phyloP scores from a whole-genome alignment of 2,797 vertebrate genomes.

The Esox lucius region DNA sequence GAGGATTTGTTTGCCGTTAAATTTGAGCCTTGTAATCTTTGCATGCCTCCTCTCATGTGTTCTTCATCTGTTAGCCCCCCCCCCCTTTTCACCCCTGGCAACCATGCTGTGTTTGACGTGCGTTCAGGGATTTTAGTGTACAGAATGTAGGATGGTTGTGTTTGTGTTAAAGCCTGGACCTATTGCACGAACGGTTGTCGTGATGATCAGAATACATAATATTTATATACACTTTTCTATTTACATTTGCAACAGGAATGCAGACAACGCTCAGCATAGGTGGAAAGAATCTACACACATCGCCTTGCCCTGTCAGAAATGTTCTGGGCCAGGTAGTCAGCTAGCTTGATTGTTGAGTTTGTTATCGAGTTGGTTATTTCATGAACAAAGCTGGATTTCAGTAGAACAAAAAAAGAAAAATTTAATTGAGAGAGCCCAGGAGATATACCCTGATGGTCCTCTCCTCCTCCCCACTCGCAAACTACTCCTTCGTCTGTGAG shows the following conservation, averaged over 20 bases:
- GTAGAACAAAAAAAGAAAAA: no score
- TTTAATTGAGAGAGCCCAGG: background rate
- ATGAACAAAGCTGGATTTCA: no score
- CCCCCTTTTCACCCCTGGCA: background rate
- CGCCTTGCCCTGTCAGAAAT: no score
- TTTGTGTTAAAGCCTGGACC: conserved; percentile 5
- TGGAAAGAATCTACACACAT: no score
- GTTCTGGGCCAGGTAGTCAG: no score
- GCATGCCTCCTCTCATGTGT: conserved; percentile 4
- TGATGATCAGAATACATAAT: no score
- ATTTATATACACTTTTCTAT: no score
- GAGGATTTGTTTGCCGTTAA: conserved; percentile 19
- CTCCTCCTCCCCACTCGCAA: background rate
- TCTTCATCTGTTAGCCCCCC: conserved; percentile 10
- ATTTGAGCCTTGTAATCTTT: conserved; percentile 25
- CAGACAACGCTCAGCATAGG: no score
- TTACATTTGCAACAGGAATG: no score
- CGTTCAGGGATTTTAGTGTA: background rate
- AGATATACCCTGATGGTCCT: background rate
- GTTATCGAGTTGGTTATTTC: no score
- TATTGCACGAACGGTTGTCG: no score
- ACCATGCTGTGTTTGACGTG: background rate
- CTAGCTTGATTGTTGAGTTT: no score
- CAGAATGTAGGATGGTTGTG: conserved; percentile 12
- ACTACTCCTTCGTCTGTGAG: conserved; percentile 29